Conservation (phyloP, 1,140 invertebrate genomes). For the Bathynomus jamesi region DNA sequence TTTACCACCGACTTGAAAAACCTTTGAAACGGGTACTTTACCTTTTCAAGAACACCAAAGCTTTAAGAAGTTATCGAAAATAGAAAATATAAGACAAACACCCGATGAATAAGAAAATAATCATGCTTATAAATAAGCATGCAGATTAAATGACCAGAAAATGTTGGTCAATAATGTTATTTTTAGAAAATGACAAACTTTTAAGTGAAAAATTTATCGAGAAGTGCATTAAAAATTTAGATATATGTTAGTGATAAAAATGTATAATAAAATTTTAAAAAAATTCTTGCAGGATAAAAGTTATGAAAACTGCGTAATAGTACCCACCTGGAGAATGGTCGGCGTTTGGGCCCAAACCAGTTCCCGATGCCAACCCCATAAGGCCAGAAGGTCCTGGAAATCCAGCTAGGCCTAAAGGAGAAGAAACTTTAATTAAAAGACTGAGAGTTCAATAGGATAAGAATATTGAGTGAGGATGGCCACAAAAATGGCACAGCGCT, state of each 20-base stretch:
- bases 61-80: neutral
- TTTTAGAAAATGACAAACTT: neutral
- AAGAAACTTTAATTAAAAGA: neutral
- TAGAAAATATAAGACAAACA: neutral
- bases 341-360: constrained; percentile 22
- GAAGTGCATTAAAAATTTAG: neutral
- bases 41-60: neutral
- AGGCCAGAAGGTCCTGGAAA: constrained; percentile 33
- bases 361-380: constrained; percentile 18
- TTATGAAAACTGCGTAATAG: no score
- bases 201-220: neutral
- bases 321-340: constrained; percentile 34
- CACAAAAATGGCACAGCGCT: no score
- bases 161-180: neutral
- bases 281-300: neutral
- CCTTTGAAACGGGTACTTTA: no score
- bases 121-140: neutral
- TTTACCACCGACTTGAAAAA: no score
- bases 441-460: neutral
- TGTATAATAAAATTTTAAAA: neutral
- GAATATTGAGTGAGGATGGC: no score
- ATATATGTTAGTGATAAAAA: neutral
- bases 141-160: neutral
- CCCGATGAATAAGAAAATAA: neutral
- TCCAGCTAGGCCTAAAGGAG: constrained; percentile 27